A percentile compares a stretch with the other conserved stretches of the same genome.
These are phyloP conservation scores for Sander lucioperca DNA, from an alignment of 2,113 vertebrate species.

Conservation along the genomic window DNA sequence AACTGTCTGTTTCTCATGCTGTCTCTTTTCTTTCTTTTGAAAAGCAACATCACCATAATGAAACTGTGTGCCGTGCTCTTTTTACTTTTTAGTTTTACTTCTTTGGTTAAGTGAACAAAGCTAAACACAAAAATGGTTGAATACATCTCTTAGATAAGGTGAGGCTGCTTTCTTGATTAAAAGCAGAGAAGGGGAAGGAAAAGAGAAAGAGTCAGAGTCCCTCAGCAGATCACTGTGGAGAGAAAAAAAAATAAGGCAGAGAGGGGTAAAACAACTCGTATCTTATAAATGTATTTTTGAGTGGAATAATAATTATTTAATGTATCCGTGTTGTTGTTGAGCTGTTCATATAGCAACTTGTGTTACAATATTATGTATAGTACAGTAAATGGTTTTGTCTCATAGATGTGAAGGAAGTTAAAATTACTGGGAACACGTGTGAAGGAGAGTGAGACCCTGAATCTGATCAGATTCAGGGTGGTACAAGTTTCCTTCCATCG, in stretches of 20 bases:
- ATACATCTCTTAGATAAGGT: too few relatives aligned
- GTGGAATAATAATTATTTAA: too few relatives aligned
- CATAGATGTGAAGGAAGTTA: constrained; percentile 30
- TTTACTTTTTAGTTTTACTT: not conserved
- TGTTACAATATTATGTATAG: not conserved
- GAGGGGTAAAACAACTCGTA: too few relatives aligned
- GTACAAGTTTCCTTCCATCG: constrained; percentile 57
- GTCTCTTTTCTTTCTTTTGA: not conserved
- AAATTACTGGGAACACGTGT: constrained; percentile 12
- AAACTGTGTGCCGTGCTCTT: not conserved
- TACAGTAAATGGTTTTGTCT: not conserved
- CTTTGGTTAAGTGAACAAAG: not conserved
- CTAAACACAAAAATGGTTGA: too few relatives aligned
- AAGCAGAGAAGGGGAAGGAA: too few relatives aligned
- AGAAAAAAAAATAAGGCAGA: too few relatives aligned
- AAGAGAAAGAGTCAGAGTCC: too few relatives aligned
- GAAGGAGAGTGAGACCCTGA: constrained; percentile 46
- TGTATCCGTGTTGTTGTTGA: too few relatives aligned
- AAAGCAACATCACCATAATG: not conserved
- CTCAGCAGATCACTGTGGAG: too few relatives aligned
- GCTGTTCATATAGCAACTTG: too few relatives aligned
- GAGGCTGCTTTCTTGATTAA: too few relatives aligned
- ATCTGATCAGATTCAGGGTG: constrained; percentile 46
- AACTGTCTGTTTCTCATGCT: constrained; percentile 3
- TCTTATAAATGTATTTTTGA: too few relatives aligned